Evolutionary conservation across 2,797 vertebrate genomes (phyloP), one percentile per base, ranked within the genome.

Genomic region (Siniperca scherzeri): DNA sequence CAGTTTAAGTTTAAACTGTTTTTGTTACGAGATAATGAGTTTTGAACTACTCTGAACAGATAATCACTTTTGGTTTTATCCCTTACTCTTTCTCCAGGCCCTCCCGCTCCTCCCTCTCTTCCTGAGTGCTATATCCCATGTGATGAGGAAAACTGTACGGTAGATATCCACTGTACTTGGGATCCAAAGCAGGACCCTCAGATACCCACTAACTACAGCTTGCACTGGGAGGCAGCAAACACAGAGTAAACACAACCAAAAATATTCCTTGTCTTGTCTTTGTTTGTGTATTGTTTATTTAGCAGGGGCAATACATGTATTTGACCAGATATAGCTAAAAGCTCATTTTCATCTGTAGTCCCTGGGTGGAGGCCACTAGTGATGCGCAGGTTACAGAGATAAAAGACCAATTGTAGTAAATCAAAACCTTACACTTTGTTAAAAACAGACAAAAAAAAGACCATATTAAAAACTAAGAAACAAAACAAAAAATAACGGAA

Each of bases 81-180:
- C 36, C 8, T 44, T 25, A 5, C 11, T 52, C 50, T 69, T 60
- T 76, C 27, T 68, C 1, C 77, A 94, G 95, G 77, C 76, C 82
- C 46, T 33, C 93, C 88, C 48, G 61, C 57, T 57, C 17, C 36
- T 59, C 90, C 82, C 2, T 89, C 88, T 30, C 10, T 0, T 7
- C 93, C 74, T 6, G 7, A 82, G 2, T 96, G 96, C 81, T 56
- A n/a, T 50, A 92, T 91, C 55, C 94, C 90, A 27, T 86, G 88
- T 81, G 40, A 33, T 3, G 65, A 80, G 0, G 22, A 4, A 5
- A 22, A 27, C 3, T 85, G 86, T n/a, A 2, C 0, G 12, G 22
- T 0, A 6, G 2, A 81, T 50, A 95, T 96, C n/a, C 36, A 85
- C 46, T 97, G 96, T 65, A 48, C 17, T 42, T 96, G 95, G 95